Percentiles rank a stretch among this genome's conserved stretches.
phyloP scores from a whole-genome alignment of 2,113 vertebrate genomes.

The Podiceps cristatus region DNA sequence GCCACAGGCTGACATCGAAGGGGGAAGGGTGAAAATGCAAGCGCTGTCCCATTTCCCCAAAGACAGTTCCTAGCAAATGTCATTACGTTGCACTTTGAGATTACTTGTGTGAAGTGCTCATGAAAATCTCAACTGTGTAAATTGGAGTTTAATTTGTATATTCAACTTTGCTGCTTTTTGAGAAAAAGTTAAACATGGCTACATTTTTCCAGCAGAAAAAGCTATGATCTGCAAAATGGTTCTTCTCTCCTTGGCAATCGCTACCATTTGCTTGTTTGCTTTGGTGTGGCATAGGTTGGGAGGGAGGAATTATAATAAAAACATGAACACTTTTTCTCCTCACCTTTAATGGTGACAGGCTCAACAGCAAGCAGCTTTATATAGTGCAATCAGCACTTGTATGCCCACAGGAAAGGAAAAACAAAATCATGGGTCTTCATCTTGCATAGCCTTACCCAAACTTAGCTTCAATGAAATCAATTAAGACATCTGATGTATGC shows the following conservation, averaged over 20 bases:
- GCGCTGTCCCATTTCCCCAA: not conserved
- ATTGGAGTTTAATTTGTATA: not conserved
- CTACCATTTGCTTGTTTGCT: slow-evolving; percentile 6
- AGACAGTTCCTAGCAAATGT: not conserved
- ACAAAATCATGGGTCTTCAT: not conserved
- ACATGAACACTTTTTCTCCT: not conserved
- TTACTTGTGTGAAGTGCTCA: not conserved
- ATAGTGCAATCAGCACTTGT: not conserved
- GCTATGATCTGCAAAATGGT: not conserved
- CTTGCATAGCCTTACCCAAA: not conserved
- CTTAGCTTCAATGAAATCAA: not conserved
- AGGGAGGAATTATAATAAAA: slow-evolving; percentile 10
- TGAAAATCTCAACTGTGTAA: not conserved
- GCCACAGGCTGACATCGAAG: not conserved
- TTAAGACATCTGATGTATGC: not conserved
- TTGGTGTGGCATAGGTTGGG: not conserved
- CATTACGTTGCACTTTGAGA: not conserved
- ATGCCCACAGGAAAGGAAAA: not conserved
- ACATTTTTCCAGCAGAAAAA: not conserved
- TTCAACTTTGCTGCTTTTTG: not conserved
- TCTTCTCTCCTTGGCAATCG: not conserved
- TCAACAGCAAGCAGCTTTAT: not conserved
- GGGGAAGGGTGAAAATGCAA: not conserved
- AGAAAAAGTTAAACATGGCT: not conserved
- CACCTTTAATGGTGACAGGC: not conserved